Evolutionary conservation across 2,797 vertebrate species (phyloP).

Genomic region (Amazona ochrocephala): DNA sequence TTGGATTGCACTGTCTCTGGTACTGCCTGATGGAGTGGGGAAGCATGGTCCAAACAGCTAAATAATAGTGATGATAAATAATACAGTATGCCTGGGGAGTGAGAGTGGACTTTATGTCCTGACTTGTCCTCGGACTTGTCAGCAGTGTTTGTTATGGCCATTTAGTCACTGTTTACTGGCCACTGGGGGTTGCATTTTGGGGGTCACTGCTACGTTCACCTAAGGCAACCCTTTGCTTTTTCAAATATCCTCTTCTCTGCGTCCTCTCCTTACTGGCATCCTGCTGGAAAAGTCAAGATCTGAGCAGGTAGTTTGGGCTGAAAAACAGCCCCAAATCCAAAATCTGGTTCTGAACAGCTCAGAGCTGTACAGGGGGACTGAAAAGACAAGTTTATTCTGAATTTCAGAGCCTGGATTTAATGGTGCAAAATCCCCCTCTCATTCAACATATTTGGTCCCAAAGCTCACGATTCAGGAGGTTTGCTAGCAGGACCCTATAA

Average conservation of each 20-base stretch:
- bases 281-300: background rate
- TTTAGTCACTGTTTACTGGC: background rate
- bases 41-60: background rate
- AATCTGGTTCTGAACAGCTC: background rate
- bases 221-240: background rate
- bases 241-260: background rate
- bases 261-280: background rate
- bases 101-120: constrained; percentile 4
- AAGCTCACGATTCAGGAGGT: background rate
- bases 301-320: background rate
- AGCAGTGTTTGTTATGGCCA: background rate
- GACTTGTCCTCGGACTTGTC: background rate
- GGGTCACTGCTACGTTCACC: constrained; percentile 19
- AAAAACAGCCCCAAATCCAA: background rate
- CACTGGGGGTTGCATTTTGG: background rate
- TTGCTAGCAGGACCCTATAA: background rate
- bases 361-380: background rate
- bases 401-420: background rate
- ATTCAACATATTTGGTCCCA: background rate
- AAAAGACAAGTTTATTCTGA: background rate
- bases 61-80: background rate
- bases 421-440: background rate
- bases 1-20: accelerated
- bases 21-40: background rate
- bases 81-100: background rate